phyloP scores from a whole-genome alignment of 2,797 vertebrate genomes.

The Loriculus beryllinus region DNA sequence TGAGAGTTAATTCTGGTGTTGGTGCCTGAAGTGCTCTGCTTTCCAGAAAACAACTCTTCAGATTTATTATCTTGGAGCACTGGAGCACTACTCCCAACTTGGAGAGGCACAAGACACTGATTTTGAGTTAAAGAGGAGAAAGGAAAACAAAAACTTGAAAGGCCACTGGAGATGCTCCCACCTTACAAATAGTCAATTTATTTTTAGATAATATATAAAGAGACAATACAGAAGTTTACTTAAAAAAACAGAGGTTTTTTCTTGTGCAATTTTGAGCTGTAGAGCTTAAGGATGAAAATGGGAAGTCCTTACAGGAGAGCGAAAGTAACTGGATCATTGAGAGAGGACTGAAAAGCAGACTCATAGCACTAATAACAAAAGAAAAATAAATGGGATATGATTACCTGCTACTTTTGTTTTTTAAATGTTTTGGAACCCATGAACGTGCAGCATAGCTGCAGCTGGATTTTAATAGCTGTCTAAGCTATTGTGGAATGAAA shows the following conservation, averaged over 20 bases:
- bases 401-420: background rate
- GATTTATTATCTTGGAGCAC: background rate
- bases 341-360: background rate
- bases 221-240: background rate
- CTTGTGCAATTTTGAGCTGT: background rate
- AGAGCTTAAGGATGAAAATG: background rate
- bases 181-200: background rate
- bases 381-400: background rate
- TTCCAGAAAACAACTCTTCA: background rate
- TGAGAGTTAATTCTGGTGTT: conserved; percentile 18
- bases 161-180: background rate
- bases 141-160: background rate
- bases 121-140: background rate
- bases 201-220: background rate
- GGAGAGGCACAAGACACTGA: background rate
- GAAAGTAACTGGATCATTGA: background rate
- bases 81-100: background rate
- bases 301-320: background rate
- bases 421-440: background rate
- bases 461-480: conserved; percentile 24
- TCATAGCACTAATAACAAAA: background rate
- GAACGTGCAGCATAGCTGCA: background rate
- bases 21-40: background rate
- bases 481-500: conserved; percentile 29
- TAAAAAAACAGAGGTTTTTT: background rate